A percentile compares a stretch with the other conserved stretches of the same genome.
Conservation (phyloP, 2,113 vertebrate genomes). For the Poeciliopsis retropinna region DNA sequence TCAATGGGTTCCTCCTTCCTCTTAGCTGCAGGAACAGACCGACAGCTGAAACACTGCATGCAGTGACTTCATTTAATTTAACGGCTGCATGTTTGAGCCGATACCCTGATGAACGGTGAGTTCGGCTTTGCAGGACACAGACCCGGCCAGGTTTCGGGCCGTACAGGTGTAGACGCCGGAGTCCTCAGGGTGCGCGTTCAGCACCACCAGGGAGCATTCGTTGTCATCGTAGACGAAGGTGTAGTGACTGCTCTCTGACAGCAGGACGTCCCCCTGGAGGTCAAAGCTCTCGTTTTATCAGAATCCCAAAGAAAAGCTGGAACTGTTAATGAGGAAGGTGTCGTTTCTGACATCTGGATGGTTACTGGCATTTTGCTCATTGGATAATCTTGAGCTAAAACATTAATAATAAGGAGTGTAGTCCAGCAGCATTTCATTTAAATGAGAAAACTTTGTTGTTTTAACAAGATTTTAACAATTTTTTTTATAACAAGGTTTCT, state of each 20-base stretch:
- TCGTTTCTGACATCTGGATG: neutral
- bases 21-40: slow-evolving; percentile 49
- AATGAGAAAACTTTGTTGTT: too few species aligned
- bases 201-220: slow-evolving; percentile 93
- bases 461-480: too few species aligned
- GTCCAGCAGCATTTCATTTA: too few species aligned
- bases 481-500: too few species aligned
- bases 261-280: slow-evolving; percentile 86
- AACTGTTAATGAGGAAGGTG: neutral
- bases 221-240: slow-evolving; percentile 96
- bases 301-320: neutral
- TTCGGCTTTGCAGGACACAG: slow-evolving; percentile 96
- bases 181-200: slow-evolving; percentile 85
- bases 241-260: slow-evolving; percentile 92
- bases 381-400: neutral
- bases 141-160: slow-evolving; percentile 90
- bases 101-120: slow-evolving; percentile 88
- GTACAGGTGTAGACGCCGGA: slow-evolving; percentile 95
- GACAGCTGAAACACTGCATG: neutral
- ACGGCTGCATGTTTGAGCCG: neutral
- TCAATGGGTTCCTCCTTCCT: slow-evolving; percentile 80
- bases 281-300: neutral
- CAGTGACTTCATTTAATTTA: neutral
- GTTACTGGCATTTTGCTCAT: neutral
- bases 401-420: neutral